Evolutionary conservation across 2,113 vertebrate genomes (phyloP).

Genomic region (Geothlypis trichas): DNA sequence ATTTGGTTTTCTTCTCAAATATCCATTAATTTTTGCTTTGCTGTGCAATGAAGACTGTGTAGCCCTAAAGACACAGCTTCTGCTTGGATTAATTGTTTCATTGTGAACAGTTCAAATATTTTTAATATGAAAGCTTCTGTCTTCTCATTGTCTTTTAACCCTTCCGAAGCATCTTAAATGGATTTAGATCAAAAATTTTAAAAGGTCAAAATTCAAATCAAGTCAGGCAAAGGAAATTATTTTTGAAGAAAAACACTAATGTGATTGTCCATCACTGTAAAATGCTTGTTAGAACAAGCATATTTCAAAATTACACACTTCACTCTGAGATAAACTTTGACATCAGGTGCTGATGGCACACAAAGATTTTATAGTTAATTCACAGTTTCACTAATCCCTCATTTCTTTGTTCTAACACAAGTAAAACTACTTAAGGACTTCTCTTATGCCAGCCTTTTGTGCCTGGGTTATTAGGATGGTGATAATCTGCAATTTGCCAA

Average conservation of each 20-base stretch:
- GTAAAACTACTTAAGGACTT: background rate
- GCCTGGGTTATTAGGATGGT: background rate
- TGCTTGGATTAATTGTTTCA: background rate
- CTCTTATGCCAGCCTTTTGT: background rate
- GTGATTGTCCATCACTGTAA: background rate
- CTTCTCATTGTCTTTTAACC: background rate
- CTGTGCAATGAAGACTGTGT: background rate
- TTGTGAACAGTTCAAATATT: background rate
- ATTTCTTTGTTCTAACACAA: background rate
- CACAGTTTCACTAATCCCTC: background rate
- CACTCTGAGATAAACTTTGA: background rate
- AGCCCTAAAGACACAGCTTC: background rate
- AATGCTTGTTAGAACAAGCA: background rate
- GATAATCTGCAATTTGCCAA: background rate
- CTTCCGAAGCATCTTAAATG: background rate
- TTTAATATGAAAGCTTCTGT: background rate
- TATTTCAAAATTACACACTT: constrained; percentile 5
- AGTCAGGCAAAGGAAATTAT: background rate
- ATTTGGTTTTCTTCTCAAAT: background rate
- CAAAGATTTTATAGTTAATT: background rate
- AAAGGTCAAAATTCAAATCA: constrained; percentile 34
- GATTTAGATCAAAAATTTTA: constrained; percentile 10
- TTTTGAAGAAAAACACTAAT: background rate
- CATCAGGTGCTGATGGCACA: background rate
- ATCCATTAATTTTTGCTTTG: background rate